phyloP scores from a whole-genome alignment of 2,797 vertebrate species.

The Fratercula arctica region DNA sequence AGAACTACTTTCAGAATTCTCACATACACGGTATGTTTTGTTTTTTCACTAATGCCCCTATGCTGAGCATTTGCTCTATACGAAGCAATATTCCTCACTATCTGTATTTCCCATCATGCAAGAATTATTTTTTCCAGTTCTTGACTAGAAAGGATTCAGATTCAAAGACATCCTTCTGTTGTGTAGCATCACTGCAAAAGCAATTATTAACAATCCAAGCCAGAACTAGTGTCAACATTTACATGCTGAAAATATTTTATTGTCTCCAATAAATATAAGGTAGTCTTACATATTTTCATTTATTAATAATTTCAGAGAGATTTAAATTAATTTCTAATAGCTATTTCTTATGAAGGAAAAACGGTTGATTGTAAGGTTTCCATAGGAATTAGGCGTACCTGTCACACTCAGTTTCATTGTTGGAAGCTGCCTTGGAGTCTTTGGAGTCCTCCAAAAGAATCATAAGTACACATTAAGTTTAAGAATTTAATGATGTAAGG shows the following conservation, averaged over 20 bases:
- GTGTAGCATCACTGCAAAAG: neutral
- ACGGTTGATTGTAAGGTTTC: neutral
- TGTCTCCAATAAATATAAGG: neutral
- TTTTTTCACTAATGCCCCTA: neutral
- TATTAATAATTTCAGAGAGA: neutral
- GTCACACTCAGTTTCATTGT: neutral
- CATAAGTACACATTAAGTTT: neutral
- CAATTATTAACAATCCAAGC: neutral
- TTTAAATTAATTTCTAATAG: neutral
- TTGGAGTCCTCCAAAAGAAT: neutral
- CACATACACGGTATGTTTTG: neutral
- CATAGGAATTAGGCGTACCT: neutral
- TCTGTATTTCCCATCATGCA: neutral
- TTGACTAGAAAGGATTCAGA: slow-evolving; percentile 17
- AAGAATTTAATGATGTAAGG: neutral
- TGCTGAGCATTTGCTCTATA: neutral
- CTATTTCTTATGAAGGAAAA: neutral
- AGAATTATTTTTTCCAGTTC: slow-evolving; percentile 26
- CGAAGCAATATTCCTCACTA: neutral
- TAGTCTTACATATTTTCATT: neutral
- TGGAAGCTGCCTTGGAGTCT: neutral
- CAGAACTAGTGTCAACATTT: neutral
- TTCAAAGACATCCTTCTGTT: neutral
- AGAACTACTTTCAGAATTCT: neutral
- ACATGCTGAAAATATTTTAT: slow-evolving; percentile 2